Evolutionary conservation across 2,888 invertebrate genomes (phyloP).

Genomic region (Diadromus collaris): DNA sequence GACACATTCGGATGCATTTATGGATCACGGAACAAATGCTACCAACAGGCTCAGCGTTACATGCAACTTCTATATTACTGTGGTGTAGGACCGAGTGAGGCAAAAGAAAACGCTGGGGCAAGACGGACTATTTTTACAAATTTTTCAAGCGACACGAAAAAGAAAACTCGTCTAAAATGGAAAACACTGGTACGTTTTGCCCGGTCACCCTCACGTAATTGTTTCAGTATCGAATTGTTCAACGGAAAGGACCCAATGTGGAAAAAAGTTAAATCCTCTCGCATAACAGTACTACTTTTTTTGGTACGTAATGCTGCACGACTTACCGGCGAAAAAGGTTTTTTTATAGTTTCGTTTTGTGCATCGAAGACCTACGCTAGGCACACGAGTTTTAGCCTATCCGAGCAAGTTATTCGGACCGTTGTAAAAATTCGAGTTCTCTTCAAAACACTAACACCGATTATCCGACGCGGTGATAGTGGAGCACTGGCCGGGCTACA

Average conservation of each 20-base stretch:
- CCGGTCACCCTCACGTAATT: background rate
- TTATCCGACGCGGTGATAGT: background rate
- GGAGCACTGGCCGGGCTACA: background rate
- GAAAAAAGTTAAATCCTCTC: background rate
- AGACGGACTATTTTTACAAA: background rate
- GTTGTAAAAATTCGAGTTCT: background rate
- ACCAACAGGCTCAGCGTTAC: background rate
- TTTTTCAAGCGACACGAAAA: background rate
- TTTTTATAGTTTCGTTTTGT: background rate
- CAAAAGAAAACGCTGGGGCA: background rate
- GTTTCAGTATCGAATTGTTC: background rate
- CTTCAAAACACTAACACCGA: background rate
- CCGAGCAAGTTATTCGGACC: background rate
- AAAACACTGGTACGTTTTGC: background rate
- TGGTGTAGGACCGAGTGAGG: background rate
- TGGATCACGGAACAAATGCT: slow-evolving; percentile 32
- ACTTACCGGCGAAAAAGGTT: background rate
- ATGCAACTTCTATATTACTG: slow-evolving; percentile 22
- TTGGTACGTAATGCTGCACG: background rate
- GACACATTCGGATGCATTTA: slow-evolving; percentile 36
- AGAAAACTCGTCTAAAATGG: background rate
- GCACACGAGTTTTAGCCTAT: background rate
- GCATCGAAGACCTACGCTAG: background rate
- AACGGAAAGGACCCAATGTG: background rate
- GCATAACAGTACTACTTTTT: background rate